Conservation (phyloP, 1,140 invertebrate genomes). For the Oscheius sp. region DNA sequence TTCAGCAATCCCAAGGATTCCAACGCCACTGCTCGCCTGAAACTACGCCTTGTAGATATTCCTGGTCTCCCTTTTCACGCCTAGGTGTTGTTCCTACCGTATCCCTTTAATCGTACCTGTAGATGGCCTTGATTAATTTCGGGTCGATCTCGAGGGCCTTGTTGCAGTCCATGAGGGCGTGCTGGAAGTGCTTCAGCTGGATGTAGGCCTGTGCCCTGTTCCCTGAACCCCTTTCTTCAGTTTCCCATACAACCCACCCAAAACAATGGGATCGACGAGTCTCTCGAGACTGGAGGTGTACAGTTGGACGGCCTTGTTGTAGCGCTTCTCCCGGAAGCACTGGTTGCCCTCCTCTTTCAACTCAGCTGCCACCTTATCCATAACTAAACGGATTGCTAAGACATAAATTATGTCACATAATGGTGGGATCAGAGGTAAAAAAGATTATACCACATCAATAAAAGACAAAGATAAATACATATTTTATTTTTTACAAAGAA, state of each 20-base stretch:
- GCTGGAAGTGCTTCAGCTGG: constrained; percentile 6
- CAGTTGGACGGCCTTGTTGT: constrained; percentile 13
- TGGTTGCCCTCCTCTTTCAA: constrained; percentile 31
- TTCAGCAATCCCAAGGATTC: constrained; percentile 17
- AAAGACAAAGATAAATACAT: too few relatives aligned
- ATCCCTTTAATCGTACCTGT: too few relatives aligned
- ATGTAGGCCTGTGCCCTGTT: constrained; percentile 29
- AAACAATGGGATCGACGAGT: constrained; percentile 3
- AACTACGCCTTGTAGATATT: neutral
- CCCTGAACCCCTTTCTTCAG: constrained; percentile 5
- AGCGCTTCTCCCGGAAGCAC: constrained; percentile 29
- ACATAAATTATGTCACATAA: too few relatives aligned
- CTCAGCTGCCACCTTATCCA: neutral
- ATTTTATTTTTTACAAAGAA: too few relatives aligned
- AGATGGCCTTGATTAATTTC: neutral
- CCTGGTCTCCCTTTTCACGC: too few relatives aligned
- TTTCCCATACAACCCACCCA: neutral
- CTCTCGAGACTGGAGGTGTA: constrained; percentile 24
- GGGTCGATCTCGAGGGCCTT: constrained; percentile 11
- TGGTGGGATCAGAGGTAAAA: too few relatives aligned
- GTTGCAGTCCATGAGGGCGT: constrained; percentile 23
- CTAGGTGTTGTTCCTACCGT: too few relatives aligned
- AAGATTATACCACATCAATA: too few relatives aligned
- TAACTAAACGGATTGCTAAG: neutral
- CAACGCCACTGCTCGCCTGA: constrained; percentile 24